Evolutionary conservation across 1,140 invertebrate genomes (phyloP), one percentile per base, ranked within the genome.

Genomic region (Bombus turneri): DNA sequence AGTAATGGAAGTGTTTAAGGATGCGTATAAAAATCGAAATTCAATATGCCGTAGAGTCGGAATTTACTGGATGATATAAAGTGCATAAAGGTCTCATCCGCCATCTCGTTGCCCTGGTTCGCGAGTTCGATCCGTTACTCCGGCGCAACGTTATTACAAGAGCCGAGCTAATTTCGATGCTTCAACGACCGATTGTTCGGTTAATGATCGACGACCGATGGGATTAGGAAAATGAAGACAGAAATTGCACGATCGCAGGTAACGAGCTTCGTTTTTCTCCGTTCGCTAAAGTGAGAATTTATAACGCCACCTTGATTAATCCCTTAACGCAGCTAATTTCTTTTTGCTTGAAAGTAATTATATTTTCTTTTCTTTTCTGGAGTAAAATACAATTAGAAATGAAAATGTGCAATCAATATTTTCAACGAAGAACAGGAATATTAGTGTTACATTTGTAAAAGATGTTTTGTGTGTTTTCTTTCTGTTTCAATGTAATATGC

Each of bases 11-110:
- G 57, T 77, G 86, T 85, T 90, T 87, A 85, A 86, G 81, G 80
- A 62, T 62, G 71, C 80, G 79, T 80, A 77, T 81, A 90, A 87
- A 90, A 90, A 90, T 89, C 83, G 86, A 89, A 87, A 90, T 90
- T 82, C 82, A 77, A 90, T 89, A 90, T 84, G 57, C 47, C 66
- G 34, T 73, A 53, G 85, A 83, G 41, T 66, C 39, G 57, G 73
- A 72, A 86, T 83, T 83, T 77, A 81, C 78, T 13, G 83, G 69
- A 85, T 57, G 71, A 85, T 66, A 74, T 85, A 81, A 81, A 85
- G 28, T 28, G 59, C 78, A 57, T 74, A 74, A 74, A 85, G 69
- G 69, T 66, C 41, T 43, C 37, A 10, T 68, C 41, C 57, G 3
- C 66, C 34, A 18, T 18, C 31, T 22, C 37, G n/a, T 47, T 59